Evolutionary conservation across 2,113 vertebrate species (phyloP).

Genomic region (Corapipo altera): DNA sequence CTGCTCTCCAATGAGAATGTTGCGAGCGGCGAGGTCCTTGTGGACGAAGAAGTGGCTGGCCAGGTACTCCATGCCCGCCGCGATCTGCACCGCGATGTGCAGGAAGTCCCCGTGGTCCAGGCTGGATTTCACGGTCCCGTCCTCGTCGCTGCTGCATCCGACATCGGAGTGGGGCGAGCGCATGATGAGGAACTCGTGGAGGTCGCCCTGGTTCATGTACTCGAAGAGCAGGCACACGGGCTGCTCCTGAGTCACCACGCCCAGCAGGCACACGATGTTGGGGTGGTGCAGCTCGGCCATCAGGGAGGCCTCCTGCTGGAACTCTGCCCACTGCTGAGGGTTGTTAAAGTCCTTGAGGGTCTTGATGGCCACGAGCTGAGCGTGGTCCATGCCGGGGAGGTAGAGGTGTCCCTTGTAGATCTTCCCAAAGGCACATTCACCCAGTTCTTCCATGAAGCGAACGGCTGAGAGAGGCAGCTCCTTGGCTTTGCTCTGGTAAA

Average conservation of each 20-base stretch:
- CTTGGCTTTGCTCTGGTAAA: slow-evolving; percentile 89
- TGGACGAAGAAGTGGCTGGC: slow-evolving; percentile 91
- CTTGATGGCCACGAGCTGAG: slow-evolving; percentile 95
- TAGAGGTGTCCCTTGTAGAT: slow-evolving; percentile 98
- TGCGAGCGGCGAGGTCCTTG: slow-evolving; percentile 95
- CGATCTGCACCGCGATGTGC: slow-evolving; percentile 91
- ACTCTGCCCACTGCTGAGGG: slow-evolving; percentile 91
- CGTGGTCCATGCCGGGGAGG: slow-evolving; percentile 96
- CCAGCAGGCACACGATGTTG: slow-evolving; percentile 93
- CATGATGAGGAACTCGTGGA: slow-evolving; percentile 99
- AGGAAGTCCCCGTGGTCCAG: slow-evolving; percentile 96
- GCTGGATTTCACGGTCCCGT: slow-evolving; percentile 94
- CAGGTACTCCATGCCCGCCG: slow-evolving; percentile 96
- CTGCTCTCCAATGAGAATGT: slow-evolving; percentile 94
- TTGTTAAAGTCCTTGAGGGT: slow-evolving; percentile 92
- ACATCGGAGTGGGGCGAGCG: slow-evolving; percentile 94
- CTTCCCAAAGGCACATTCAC: slow-evolving; percentile 90
- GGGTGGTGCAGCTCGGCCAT: slow-evolving; percentile 93
- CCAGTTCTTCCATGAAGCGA: slow-evolving; percentile 97
- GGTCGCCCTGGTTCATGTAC: slow-evolving; percentile 92
- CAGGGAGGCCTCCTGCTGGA: slow-evolving; percentile 91
- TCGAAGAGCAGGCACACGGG: slow-evolving; percentile 96
- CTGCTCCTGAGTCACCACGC: slow-evolving; percentile 94
- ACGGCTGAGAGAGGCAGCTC: slow-evolving; percentile 95
- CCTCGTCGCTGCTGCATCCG: slow-evolving; percentile 96